A percentile compares a stretch with the other conserved stretches of the same genome.
These are phyloP conservation scores for Hirundichthys speculiger DNA, from an alignment of 2,113 vertebrate species.

Conservation along the genomic window DNA sequence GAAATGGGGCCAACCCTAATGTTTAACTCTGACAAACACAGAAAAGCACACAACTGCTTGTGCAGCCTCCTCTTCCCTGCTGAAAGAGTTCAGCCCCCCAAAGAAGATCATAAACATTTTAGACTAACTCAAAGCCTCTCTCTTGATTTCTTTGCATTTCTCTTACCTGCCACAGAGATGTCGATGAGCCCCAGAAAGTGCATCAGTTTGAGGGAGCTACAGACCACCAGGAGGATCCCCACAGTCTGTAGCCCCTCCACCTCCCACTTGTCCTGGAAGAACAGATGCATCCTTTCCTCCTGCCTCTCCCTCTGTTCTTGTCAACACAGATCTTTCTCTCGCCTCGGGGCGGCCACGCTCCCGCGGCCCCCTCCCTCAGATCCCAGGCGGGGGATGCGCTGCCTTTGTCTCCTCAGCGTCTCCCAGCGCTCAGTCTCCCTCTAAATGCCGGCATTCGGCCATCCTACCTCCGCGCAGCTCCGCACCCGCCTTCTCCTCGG, in stretches of 20 bases:
- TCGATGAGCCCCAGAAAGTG: slow-evolving; percentile 85
- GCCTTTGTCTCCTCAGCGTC: slow-evolving; percentile 42
- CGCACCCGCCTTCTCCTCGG: slow-evolving; percentile 42
- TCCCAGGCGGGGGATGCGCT: slow-evolving; percentile 50
- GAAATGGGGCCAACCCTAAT: slow-evolving; percentile 27
- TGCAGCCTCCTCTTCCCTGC: slow-evolving; percentile 4
- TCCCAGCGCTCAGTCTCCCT: slow-evolving; percentile 60
- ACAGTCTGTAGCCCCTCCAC: slow-evolving; percentile 85
- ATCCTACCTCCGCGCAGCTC: slow-evolving; percentile 57
- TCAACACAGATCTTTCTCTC: slow-evolving; percentile 43
- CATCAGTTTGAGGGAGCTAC: slow-evolving; percentile 85
- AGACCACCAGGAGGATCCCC: slow-evolving; percentile 83
- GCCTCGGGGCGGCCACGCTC: slow-evolving; percentile 38
- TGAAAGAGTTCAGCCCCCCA: neutral
- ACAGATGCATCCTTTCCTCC: slow-evolving; percentile 72
- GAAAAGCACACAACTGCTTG: slow-evolving; percentile 19
- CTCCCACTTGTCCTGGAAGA: slow-evolving; percentile 82
- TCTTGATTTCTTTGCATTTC: slow-evolving; percentile 24
- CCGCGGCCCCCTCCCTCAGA: slow-evolving; percentile 26
- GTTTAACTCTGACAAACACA: slow-evolving; percentile 13
- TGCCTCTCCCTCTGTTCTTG: slow-evolving; percentile 26
- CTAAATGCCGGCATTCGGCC: slow-evolving; percentile 59
- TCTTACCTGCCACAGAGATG: slow-evolving; percentile 77
- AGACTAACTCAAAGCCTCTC: slow-evolving; percentile 4
- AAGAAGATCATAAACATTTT: slow-evolving; percentile 30